These are phyloP conservation scores for Hozukius guyotensis DNA, from an alignment of 2,797 vertebrate genomes.

Conservation along the genomic window DNA sequence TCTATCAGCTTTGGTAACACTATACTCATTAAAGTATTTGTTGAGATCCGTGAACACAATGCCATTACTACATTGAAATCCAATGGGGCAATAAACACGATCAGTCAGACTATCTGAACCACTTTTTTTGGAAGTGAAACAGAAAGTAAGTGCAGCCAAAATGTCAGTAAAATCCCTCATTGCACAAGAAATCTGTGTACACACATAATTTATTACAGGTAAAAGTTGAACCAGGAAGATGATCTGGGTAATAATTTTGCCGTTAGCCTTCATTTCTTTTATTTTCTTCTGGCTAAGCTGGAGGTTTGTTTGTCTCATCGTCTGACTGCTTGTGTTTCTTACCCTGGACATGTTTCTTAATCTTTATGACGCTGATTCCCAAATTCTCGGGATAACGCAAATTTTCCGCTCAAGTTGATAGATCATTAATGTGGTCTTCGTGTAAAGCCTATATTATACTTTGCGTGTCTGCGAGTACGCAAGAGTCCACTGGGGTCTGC, in stretches of 20 bases:
- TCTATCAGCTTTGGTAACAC: neutral
- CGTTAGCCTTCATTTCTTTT: neutral
- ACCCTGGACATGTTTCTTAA: neutral
- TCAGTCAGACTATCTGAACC: neutral
- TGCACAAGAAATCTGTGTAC: neutral
- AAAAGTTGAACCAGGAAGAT: neutral
- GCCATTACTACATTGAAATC: neutral
- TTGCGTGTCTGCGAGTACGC: too few relatives aligned
- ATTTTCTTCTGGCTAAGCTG: neutral
- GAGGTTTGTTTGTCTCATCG: neutral
- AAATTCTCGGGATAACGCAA: neutral
- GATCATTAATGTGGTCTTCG: too few relatives aligned
- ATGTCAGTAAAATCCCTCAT: neutral
- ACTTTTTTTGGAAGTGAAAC: neutral
- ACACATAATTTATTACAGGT: neutral
- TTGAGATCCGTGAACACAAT: neutral
- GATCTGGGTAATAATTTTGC: neutral
- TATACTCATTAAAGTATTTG: neutral
- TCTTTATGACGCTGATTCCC: neutral
- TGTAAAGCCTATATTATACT: too few relatives aligned
- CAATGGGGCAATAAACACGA: neutral
- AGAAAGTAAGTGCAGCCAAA: neutral
- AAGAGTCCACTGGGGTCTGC: too few relatives aligned
- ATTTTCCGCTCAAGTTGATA: neutral
- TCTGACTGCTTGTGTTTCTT: neutral